phyloP scores from a whole-genome alignment of 2,113 vertebrate genomes.

The Tenrec ecaudatus region DNA sequence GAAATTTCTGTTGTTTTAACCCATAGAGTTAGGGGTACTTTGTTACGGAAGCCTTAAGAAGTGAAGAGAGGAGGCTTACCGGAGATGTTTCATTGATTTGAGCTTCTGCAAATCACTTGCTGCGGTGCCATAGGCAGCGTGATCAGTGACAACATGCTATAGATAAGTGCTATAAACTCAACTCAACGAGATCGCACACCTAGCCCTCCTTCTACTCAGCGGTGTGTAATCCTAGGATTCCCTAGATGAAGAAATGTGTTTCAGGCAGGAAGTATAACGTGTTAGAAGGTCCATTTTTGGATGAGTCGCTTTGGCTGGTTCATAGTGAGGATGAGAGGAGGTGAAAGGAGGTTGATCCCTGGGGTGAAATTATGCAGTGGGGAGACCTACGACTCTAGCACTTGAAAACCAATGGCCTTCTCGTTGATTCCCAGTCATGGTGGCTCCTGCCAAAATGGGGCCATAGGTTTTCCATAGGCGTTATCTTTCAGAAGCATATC shows the following conservation, averaged over 20 bases:
- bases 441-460: not conserved
- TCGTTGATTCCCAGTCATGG: not conserved
- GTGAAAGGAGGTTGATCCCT: not conserved
- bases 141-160: not conserved
- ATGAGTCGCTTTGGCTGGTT: not conserved
- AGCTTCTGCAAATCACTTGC: not conserved
- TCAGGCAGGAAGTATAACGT: not conserved
- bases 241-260: not conserved
- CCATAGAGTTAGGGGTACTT: not conserved
- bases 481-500: not conserved
- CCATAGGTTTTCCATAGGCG: not conserved
- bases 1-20: not conserved
- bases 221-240: not conserved
- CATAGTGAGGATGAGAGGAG: not conserved
- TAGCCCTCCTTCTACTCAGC: not conserved
- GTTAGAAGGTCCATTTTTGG: not conserved
- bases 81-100: fast-evolving
- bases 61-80: not conserved
- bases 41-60: not conserved
- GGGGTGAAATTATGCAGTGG: not conserved
- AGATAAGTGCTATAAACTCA: not conserved
- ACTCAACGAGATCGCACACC: not conserved
- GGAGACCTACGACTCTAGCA: not conserved
- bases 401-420: not conserved
- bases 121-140: not conserved